A percentile compares a stretch with the other conserved stretches of the same genome.
phyloP scores from a whole-genome alignment of 2,797 vertebrate genomes.

The Enteromius argenteus region DNA sequence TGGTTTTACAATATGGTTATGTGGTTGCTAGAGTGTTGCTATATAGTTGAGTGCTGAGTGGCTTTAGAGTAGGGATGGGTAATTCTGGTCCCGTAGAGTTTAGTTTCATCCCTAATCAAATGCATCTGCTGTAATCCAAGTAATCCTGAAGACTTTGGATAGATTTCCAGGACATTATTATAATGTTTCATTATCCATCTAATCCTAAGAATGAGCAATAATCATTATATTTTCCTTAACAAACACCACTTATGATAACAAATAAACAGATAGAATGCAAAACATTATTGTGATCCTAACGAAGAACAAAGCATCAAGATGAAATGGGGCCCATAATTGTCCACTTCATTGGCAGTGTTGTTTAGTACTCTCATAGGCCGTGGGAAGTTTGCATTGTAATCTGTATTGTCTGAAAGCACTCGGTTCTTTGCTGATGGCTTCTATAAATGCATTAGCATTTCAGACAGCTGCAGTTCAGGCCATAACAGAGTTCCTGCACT shows the following conservation, averaged over 20 bases:
- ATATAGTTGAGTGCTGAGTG: background rate
- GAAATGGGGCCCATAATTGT: constrained; percentile 1
- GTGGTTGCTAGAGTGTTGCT: constrained; percentile 17
- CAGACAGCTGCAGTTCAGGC: constrained; percentile 32
- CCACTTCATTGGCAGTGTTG: constrained; percentile 18
- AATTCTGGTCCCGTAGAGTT: background rate
- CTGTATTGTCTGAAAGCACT: constrained; percentile 40
- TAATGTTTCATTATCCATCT: background rate
- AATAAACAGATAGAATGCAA: background rate
- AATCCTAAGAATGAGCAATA: background rate
- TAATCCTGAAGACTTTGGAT: background rate
- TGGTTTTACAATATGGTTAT: background rate
- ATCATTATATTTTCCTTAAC: background rate
- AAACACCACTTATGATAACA: background rate
- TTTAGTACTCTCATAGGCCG: constrained; percentile 7
- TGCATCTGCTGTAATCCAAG: background rate
- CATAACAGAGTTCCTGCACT: constrained; percentile 23
- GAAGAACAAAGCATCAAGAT: constrained; percentile 1
- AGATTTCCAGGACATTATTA: background rate
- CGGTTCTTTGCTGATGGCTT: constrained; percentile 17
- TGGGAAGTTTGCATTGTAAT: constrained; percentile 35
- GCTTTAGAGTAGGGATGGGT: background rate
- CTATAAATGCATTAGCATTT: constrained; percentile 43
- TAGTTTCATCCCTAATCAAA: background rate
- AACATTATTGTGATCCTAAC: background rate